Conservation (phyloP, 2,113 vertebrate species). For the Ictidomys tridecemlineatus region DNA sequence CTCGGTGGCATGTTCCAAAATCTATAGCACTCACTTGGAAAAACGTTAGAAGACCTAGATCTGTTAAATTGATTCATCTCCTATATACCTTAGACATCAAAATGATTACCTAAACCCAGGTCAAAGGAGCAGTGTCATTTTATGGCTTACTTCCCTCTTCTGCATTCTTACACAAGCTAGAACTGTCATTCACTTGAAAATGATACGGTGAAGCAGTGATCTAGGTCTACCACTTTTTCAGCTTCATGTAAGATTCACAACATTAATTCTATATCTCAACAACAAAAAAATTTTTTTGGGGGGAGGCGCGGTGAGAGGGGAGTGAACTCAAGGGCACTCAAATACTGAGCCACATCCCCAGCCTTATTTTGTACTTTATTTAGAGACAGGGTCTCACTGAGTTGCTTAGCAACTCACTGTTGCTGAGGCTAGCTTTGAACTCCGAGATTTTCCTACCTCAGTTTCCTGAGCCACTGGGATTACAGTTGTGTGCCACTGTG, state of each 20-base stretch:
- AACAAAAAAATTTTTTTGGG: too few species aligned
- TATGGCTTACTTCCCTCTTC: slow-evolving; percentile 3
- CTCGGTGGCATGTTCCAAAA: neutral
- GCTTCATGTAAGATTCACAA: neutral
- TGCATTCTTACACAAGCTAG: neutral
- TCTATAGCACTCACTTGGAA: neutral
- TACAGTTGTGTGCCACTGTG: too few species aligned
- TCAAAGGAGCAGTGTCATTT: neutral
- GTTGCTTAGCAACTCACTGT: too few species aligned
- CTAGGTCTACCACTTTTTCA: neutral
- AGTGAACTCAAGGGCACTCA: too few species aligned
- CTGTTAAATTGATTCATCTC: neutral
- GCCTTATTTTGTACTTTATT: too few species aligned
- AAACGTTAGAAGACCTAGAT: neutral
- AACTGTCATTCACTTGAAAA: neutral
- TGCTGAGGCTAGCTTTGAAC: too few species aligned
- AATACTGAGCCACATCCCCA: too few species aligned
- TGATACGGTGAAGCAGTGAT: neutral
- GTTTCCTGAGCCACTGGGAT: too few species aligned
- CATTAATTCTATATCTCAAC: neutral
- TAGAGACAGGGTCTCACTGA: too few species aligned
- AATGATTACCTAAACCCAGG: neutral
- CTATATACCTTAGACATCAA: neutral
- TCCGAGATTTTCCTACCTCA: too few species aligned
- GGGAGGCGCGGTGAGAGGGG: too few species aligned